Conservation (phyloP, 2,113 vertebrate genomes). For the Lichenostomus cassidix region DNA sequence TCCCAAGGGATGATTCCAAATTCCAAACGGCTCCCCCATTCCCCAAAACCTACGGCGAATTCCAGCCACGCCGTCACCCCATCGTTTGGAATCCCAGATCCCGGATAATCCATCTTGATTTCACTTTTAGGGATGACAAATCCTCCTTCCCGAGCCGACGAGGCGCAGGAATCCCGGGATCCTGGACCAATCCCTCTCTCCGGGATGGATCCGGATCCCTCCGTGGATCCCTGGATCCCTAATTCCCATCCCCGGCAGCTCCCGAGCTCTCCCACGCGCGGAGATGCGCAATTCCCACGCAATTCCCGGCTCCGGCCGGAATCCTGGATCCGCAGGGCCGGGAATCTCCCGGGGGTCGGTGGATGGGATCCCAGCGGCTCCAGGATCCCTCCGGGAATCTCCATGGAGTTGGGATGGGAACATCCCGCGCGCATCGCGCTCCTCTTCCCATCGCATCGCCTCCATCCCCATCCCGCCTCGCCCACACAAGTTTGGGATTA, state of each 20-base stretch:
- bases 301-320: background rate
- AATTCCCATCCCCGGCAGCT: fast-evolving
- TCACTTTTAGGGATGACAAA: background rate
- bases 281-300: background rate
- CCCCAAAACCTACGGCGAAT: background rate
- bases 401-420: background rate
- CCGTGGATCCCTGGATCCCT: background rate
- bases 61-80: background rate
- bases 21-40: too few species aligned
- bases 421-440: background rate
- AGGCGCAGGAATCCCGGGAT: background rate
- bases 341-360: background rate
- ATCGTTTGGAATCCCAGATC: fast-evolving
- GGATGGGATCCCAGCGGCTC: background rate
- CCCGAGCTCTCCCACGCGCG: background rate
- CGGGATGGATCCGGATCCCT: background rate
- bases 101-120: fast-evolving
- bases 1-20: background rate
- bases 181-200: background rate
- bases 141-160: background rate
- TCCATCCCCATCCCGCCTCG: background rate
- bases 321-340: background rate
- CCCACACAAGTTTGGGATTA: background rate
- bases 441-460: background rate
- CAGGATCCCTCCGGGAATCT: background rate